phyloP scores from a whole-genome alignment of 92 coral and sea anemone species.

The Palythoa heliodiscus region DNA sequence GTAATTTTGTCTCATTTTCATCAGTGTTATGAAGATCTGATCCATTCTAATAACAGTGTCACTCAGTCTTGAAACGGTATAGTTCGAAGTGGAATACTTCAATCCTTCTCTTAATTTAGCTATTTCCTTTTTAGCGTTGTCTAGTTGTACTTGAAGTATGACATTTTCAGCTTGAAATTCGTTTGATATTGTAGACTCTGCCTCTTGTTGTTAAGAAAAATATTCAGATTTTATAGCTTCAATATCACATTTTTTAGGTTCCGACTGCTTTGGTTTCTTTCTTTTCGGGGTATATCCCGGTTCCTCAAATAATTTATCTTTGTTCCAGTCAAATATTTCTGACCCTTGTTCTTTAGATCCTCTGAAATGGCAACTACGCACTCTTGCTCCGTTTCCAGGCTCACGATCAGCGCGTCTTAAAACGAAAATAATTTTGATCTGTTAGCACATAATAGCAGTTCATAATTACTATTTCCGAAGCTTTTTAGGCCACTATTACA shows the following conservation, averaged over 20 bases:
- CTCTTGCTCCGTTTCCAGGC: conserved; percentile 30
- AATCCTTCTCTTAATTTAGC: conserved; percentile 4
- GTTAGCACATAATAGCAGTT: conserved; percentile 34
- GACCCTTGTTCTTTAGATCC: conserved; percentile 38
- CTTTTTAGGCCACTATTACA: conserved; percentile 34
- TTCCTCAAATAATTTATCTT: conserved; percentile 32
- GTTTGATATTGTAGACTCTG: conserved; percentile 34
- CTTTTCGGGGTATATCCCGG: conserved; percentile 39
- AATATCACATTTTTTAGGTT: conserved; percentile 1
- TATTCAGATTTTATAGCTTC: conserved; percentile 26
- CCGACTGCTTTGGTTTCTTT: conserved; percentile 26
- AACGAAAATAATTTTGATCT: conserved; percentile 39
- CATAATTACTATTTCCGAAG: conserved; percentile 21
- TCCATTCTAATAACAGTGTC: conserved; percentile 48
- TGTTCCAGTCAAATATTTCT: conserved; percentile 39
- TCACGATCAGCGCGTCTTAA: conserved; percentile 43
- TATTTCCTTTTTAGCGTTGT: conserved; percentile 41
- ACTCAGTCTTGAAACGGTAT: conserved; percentile 36
- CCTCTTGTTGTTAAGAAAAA: conserved; percentile 39
- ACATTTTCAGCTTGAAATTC: conserved; percentile 25
- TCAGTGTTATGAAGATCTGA: conserved; percentile 52
- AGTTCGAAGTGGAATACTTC: conserved; percentile 31
- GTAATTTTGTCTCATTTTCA: conserved; percentile 62
- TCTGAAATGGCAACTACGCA: conserved; percentile 39
- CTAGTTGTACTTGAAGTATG: conserved; percentile 42